Percentiles rank a stretch among this genome's conserved stretches.
Conservation (phyloP, 1,140 invertebrate genomes). For the Drosophila prosaltans region DNA sequence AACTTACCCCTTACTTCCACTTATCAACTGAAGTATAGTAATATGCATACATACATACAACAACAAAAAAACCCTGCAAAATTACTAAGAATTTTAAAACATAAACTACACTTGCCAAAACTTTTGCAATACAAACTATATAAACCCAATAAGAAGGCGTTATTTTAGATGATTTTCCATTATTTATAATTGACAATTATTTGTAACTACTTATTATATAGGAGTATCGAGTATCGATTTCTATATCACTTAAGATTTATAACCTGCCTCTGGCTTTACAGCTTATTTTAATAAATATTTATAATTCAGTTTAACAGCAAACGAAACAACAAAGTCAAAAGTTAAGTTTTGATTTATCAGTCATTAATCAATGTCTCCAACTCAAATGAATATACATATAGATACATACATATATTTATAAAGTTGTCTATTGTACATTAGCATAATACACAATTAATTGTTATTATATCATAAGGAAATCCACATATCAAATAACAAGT, state of each 20-base stretch:
- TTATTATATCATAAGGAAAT: neutral
- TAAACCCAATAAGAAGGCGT: too few species aligned
- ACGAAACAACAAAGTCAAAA: neutral
- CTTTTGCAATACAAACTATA: too few species aligned
- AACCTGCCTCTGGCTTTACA: conserved; percentile 2
- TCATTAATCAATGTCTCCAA: conserved; percentile 9
- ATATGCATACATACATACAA: neutral
- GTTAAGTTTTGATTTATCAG: neutral
- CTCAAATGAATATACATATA: too few species aligned
- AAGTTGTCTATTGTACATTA: neutral
- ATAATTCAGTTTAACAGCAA: neutral
- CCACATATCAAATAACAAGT: too few species aligned
- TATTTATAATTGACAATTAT: neutral
- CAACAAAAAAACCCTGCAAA: too few species aligned
- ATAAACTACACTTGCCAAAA: too few species aligned
- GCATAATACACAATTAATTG: neutral
- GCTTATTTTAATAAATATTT: conserved; percentile 4
- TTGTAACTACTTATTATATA: neutral
- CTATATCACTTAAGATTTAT: neutral
- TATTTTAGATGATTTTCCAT: too few species aligned
- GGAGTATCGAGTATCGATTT: conserved; percentile 6
- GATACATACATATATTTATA: neutral
- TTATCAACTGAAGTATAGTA: neutral
- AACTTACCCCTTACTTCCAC: neutral
- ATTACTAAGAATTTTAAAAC: too few species aligned